These are phyloP conservation scores for Morpho deidamia DNA, from an alignment of 2,888 invertebrate genomes.

Conservation along the genomic window DNA sequence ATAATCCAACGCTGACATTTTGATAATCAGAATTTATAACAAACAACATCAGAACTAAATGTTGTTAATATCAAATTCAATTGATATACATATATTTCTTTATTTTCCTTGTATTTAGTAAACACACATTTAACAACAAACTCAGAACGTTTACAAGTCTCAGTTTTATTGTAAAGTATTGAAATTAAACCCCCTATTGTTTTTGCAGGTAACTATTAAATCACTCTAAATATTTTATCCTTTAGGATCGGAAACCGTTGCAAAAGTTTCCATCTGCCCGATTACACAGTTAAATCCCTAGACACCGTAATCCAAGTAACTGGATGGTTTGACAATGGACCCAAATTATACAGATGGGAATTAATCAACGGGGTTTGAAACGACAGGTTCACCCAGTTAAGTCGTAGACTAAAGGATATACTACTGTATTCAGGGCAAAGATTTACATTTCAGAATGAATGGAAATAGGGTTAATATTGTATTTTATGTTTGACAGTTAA, in stretches of 20 bases:
- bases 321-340: constrained; percentile 33
- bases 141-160: no score
- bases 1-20: no score
- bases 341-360: constrained; percentile 42
- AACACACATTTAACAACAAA: no score
- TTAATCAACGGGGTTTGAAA: constrained; percentile 34
- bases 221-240: neutral
- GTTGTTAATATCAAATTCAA: no score
- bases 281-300: constrained; percentile 20
- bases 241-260: neutral
- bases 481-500: constrained; percentile 8
- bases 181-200: no score
- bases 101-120: no score
- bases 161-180: no score
- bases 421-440: constrained; percentile 5
- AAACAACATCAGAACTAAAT: no score
- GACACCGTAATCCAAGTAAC: constrained; percentile 27
- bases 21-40: no score
- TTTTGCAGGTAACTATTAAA: neutral
- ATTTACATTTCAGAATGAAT: constrained; percentile 19
- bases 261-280: constrained; percentile 13
- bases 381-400: constrained; percentile 22
- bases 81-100: no score
- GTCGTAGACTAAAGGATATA: constrained; percentile 17
- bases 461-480: constrained; percentile 15